A percentile compares a stretch with the other conserved stretches of the same genome.
Conservation (phyloP, 2,888 invertebrate genomes). For the Scaptomyza cyrtandrae region DNA sequence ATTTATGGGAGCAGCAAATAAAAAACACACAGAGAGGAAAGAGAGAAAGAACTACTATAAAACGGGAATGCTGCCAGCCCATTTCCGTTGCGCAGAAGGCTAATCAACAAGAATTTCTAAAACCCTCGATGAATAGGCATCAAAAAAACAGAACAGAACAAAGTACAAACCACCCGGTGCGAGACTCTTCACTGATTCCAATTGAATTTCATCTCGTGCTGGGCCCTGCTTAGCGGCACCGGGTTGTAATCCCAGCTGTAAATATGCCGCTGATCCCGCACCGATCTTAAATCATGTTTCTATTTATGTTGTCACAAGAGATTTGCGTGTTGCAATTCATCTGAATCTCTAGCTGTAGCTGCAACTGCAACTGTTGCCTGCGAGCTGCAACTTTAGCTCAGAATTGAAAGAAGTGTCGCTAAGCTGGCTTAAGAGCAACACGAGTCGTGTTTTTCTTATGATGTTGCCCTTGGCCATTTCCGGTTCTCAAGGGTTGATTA, state of each 20-base stretch:
- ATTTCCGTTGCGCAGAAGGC: slow-evolving; percentile 80
- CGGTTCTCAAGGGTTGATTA: slow-evolving; percentile 72
- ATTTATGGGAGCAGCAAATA: slow-evolving; percentile 63
- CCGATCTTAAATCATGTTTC: slow-evolving; percentile 83
- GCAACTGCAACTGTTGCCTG: slow-evolving; percentile 11
- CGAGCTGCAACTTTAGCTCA: slow-evolving; percentile 14
- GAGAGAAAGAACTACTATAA: slow-evolving; percentile 24
- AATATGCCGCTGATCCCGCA: slow-evolving; percentile 81
- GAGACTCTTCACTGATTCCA: slow-evolving; percentile 37
- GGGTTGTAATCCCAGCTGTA: slow-evolving; percentile 82
- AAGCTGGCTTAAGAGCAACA: slow-evolving; percentile 70
- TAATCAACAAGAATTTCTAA: slow-evolving; percentile 69
- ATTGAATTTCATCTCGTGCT: slow-evolving; percentile 34
- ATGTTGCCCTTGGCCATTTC: slow-evolving; percentile 7
- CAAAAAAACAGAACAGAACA: slow-evolving; percentile 33
- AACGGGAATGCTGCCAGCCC: slow-evolving; percentile 59
- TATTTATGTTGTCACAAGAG: slow-evolving; percentile 83
- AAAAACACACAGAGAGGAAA: slow-evolving; percentile 21
- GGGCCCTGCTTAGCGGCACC: slow-evolving; percentile 33
- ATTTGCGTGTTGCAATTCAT: slow-evolving; percentile 69
- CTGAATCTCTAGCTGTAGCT: slow-evolving; percentile 29
- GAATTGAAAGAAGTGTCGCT: slow-evolving; percentile 66
- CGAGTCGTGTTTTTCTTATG: slow-evolving; percentile 32
- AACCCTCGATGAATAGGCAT: slow-evolving; percentile 48
- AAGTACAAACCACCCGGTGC: slow-evolving; percentile 63